phyloP scores from a whole-genome alignment of 1,140 invertebrate species.

The Platyura marginata region DNA sequence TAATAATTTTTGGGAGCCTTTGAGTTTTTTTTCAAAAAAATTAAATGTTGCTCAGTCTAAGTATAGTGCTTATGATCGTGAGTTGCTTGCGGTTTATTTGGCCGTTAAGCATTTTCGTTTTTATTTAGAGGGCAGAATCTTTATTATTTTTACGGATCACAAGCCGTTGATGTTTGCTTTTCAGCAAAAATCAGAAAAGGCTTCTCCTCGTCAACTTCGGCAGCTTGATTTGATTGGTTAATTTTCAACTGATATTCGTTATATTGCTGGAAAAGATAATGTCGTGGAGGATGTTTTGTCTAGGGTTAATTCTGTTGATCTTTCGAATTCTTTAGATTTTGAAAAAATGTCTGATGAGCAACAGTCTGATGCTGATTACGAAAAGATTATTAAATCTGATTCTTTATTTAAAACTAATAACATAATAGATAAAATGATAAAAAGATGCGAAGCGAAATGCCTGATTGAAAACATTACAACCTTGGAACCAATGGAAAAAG shows the following conservation, averaged over 20 bases:
- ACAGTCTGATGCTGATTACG: too few species aligned
- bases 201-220: not conserved
- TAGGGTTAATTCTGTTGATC: not conserved
- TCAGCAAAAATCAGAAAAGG: not conserved
- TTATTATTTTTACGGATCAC: not conserved
- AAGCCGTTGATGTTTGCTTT: not conserved
- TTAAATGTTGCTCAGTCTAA: too few species aligned
- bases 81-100: not conserved
- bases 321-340: not conserved
- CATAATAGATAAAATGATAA: too few species aligned
- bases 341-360: not conserved
- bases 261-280: not conserved
- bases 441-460: too few species aligned
- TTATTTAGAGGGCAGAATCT: not conserved
- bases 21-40: too few species aligned
- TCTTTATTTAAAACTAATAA: too few species aligned
- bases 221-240: not conserved
- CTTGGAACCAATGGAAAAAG: too few species aligned
- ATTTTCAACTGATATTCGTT: not conserved
- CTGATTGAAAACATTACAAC: too few species aligned
- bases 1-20: too few species aligned
- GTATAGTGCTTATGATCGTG: not conserved
- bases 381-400: too few species aligned
- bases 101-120: not conserved
- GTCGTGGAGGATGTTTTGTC: not conserved